These are phyloP conservation scores for Hoplostethus mediterraneus DNA, from an alignment of 2,797 vertebrate genomes.

Conservation along the genomic window DNA sequence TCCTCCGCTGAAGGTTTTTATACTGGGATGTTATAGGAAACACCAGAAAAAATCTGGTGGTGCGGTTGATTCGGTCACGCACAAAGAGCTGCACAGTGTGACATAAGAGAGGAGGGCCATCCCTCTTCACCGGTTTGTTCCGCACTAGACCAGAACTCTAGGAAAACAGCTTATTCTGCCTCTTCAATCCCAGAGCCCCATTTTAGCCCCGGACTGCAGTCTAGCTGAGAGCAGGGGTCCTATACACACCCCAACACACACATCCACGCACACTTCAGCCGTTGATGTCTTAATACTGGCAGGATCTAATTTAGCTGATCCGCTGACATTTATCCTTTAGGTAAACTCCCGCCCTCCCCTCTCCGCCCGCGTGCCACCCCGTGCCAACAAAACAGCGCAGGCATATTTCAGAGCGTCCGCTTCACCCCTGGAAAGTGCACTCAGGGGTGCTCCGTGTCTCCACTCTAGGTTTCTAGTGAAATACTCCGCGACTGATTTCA, in stretches of 20 bases:
- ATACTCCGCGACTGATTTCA: conserved; percentile 65
- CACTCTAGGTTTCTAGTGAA: conserved; percentile 54
- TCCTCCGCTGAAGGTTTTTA: background rate
- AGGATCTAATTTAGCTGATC: conserved; percentile 82
- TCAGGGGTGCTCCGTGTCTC: conserved; percentile 62
- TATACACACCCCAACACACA: conserved; percentile 26
- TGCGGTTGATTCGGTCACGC: background rate
- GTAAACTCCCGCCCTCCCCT: conserved; percentile 79
- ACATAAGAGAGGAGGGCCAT: conserved; percentile 31
- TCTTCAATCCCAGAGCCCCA: conserved; percentile 72
- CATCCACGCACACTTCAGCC: conserved; percentile 61
- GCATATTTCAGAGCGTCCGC: conserved; percentile 68
- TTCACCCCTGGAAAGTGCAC: conserved; percentile 66
- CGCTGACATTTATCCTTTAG: conserved; percentile 86
- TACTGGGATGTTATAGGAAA: background rate
- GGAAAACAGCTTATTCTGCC: conserved; percentile 72
- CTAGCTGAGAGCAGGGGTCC: conserved; percentile 66
- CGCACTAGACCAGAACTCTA: conserved; percentile 67
- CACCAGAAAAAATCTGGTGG: background rate
- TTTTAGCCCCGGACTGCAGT: conserved; percentile 68
- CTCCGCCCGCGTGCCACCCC: conserved; percentile 55
- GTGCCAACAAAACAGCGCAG: conserved; percentile 67
- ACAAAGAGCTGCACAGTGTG: conserved; percentile 28
- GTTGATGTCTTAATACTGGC: conserved; percentile 83
- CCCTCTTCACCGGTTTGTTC: conserved; percentile 68